These are phyloP conservation scores for Xestoiulus laeticollis DNA, from an alignment of 2,888 invertebrate species.

Conservation along the genomic window DNA sequence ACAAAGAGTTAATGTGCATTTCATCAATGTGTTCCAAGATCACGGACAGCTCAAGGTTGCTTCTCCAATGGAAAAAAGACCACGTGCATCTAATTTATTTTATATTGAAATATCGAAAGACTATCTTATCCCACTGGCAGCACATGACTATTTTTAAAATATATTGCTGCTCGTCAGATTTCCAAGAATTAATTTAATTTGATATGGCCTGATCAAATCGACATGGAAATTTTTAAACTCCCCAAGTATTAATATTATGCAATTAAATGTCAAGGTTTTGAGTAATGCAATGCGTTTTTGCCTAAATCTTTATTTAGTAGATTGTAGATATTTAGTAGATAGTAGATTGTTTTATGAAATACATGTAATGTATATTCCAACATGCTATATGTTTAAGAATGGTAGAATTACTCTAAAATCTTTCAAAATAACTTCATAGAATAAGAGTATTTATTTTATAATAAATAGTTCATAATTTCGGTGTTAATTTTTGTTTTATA, in stretches of 20 bases:
- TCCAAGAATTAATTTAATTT: neutral
- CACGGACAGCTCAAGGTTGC: neutral
- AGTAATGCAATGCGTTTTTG: too few species aligned
- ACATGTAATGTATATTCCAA: too few species aligned
- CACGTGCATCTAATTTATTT: conserved; percentile 12
- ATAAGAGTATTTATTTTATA: too few species aligned
- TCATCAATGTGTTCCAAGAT: neutral
- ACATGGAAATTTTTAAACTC: too few species aligned
- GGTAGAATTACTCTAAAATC: too few species aligned
- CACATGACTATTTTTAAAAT: neutral
- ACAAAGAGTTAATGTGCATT: neutral
- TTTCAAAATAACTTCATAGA: too few species aligned
- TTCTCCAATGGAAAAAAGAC: neutral
- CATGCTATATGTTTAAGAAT: too few species aligned
- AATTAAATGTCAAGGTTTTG: neutral
- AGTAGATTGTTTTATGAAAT: too few species aligned
- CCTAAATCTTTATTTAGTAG: too few species aligned
- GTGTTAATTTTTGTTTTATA: too few species aligned
- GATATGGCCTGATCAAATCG: neutral
- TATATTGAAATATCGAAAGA: neutral
- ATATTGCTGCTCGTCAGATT: neutral
- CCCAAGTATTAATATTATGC: neutral
- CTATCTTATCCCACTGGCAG: neutral
- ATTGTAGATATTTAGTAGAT: too few species aligned
- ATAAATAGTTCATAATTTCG: too few species aligned